Conservation (phyloP, 1,140 invertebrate species). For the Drosophila pandora region DNA sequence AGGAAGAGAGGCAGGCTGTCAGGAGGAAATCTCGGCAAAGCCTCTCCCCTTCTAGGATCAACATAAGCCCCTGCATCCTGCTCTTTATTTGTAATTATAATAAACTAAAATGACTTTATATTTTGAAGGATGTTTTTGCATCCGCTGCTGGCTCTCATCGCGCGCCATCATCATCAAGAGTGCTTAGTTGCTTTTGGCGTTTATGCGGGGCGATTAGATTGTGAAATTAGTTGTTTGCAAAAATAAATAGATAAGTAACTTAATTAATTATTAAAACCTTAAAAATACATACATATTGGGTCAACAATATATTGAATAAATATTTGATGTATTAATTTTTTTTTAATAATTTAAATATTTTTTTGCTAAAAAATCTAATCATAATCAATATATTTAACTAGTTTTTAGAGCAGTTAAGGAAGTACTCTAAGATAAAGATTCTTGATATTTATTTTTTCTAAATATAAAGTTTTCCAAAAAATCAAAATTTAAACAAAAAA, state of each 20-base stretch:
- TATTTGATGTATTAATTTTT: too few species aligned
- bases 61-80: constrained; percentile 42
- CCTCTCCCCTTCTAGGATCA: constrained; percentile 2
- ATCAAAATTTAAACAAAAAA: too few species aligned
- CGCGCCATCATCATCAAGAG: constrained; percentile 39
- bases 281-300: not conserved
- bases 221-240: constrained; percentile 3
- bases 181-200: constrained; percentile 5
- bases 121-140: constrained; percentile 50
- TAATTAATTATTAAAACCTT: not conserved
- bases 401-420: too few species aligned
- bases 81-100: constrained; percentile 61
- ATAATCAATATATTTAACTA: too few species aligned
- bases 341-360: too few species aligned
- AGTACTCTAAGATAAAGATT: too few species aligned
- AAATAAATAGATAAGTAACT: not conserved
- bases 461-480: too few species aligned
- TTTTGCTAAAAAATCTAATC: not conserved
- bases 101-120: constrained; percentile 61
- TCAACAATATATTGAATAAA: too few species aligned
- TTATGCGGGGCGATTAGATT: not conserved
- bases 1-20: not conserved
- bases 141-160: constrained; percentile 40
- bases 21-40: constrained; percentile 19
- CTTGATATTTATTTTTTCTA: too few species aligned